Conservation (phyloP, 2,113 vertebrate genomes). For the Mus pahari region DNA sequence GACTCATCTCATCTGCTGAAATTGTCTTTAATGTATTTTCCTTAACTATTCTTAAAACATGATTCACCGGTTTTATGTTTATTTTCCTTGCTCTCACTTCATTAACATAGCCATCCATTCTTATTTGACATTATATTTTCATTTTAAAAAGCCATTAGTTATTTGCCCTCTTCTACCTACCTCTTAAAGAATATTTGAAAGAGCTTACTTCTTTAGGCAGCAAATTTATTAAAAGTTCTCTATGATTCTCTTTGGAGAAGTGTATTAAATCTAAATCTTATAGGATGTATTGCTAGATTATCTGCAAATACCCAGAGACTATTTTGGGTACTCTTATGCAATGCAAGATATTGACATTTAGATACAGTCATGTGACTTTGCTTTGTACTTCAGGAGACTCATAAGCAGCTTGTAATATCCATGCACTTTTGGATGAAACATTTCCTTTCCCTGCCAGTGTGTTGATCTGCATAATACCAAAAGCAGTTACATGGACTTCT, state of each 20-base stretch:
- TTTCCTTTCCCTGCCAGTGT: not conserved
- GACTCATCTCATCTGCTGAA: not conserved
- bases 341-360: not conserved
- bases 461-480: not conserved
- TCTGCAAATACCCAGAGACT: not conserved
- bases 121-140: not conserved
- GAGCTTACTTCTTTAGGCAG: not conserved
- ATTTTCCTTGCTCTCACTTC: not conserved
- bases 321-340: not conserved
- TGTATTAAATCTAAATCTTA: not conserved
- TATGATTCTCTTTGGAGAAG: not conserved
- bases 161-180: not conserved
- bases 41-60: not conserved
- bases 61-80: not conserved
- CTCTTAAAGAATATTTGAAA: not conserved
- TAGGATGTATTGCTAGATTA: not conserved
- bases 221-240: not conserved
- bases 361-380: not conserved
- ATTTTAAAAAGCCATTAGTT: not conserved
- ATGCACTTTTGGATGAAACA: not conserved
- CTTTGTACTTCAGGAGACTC: not conserved
- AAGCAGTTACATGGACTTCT: not conserved
- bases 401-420: not conserved
- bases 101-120: slow-evolving; percentile 3
- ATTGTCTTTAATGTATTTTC: not conserved